Conservation (phyloP, 2,797 vertebrate species). For the Sebastes wilsoni region DNA sequence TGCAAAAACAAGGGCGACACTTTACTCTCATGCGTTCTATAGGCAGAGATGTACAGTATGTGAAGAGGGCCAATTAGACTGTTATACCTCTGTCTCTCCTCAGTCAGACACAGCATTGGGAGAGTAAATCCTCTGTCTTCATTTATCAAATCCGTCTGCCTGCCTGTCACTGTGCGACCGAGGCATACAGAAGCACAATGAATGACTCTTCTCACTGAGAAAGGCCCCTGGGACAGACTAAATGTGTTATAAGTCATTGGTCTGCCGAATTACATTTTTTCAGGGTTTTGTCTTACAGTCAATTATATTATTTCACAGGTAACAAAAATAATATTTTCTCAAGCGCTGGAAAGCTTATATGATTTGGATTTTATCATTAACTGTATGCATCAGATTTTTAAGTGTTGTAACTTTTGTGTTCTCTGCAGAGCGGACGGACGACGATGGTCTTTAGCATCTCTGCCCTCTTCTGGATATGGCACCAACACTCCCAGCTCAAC, state of each 20-base stretch:
- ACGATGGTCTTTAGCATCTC: slow-evolving; percentile 90
- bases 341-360: not conserved
- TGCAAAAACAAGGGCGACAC: not conserved
- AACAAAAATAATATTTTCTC: not conserved
- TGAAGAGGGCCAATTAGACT: slow-evolving; percentile 3
- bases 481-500: slow-evolving; percentile 93
- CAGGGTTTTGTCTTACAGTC: not conserved
- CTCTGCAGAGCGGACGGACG: slow-evolving; percentile 87
- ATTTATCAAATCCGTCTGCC: slow-evolving; percentile 54
- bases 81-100: not conserved
- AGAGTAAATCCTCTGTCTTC: slow-evolving; percentile 39
- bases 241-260: slow-evolving; percentile 4
- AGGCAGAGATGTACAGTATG: not conserved
- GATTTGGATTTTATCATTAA: not conserved
- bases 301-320: not conserved
- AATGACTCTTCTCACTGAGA: not conserved
- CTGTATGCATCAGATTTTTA: not conserved
- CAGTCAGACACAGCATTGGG: not conserved
- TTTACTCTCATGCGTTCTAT: not conserved
- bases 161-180: slow-evolving; percentile 39
- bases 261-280: not conserved
- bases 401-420: slow-evolving; percentile 12
- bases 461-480: slow-evolving; percentile 92
- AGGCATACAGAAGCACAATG: not conserved
- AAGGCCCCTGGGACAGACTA: not conserved